Evolutionary conservation across 2,113 vertebrate genomes (phyloP), one percentile per base, ranked within the genome.

Genomic region (Lophochroa leadbeateri): DNA sequence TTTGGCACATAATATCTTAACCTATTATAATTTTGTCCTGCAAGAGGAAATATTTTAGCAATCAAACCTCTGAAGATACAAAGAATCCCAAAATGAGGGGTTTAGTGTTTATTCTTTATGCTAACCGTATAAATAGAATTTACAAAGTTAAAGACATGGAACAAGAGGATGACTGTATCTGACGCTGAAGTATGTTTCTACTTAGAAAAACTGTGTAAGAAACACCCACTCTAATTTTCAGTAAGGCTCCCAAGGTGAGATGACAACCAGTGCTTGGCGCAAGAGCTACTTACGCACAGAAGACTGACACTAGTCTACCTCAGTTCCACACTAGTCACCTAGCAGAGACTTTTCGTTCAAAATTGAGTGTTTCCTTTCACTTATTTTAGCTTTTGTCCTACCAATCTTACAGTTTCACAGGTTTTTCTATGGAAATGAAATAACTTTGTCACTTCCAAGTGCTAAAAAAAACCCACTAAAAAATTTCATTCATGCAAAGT

Each of bases 361-460:
- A 52, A 88, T 44, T 81, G 60, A 81, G 29, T 78, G 60, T 80
- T 93, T 81, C 60, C 23, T 86, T 69, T 83, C 77, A 24, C 63
- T 86, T 80, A 52, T 31, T 82, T 94, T 47, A 86, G 29, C 49
- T 94, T 93, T 76, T 93, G 64, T 86, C 55, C 60, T 78, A 78
- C 17, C 21, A n/a, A 33, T 41, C 19, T 39, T 58, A 85, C 9
- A 74, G 43, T 74, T 78, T 71, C 50, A 91, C 41, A 68, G 28
- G 16, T 70, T 88, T 44, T 70, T 55, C 71, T 88, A 24, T 37
- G n/a, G 49, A 88, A 80, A 61, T 16, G 2, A 39, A 79, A 80
- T 35, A 49, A 72, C 65, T 88, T 68, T 65, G 53, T 81, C 1
- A 1, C 31, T 74, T 83, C 50, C 28, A 74, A 69, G 25, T 49